Percentiles rank a stretch among this genome's conserved stretches.
phyloP scores from a whole-genome alignment of 37 sponge, comb jelly and placozoan genomes.

The Spongia lamella region DNA sequence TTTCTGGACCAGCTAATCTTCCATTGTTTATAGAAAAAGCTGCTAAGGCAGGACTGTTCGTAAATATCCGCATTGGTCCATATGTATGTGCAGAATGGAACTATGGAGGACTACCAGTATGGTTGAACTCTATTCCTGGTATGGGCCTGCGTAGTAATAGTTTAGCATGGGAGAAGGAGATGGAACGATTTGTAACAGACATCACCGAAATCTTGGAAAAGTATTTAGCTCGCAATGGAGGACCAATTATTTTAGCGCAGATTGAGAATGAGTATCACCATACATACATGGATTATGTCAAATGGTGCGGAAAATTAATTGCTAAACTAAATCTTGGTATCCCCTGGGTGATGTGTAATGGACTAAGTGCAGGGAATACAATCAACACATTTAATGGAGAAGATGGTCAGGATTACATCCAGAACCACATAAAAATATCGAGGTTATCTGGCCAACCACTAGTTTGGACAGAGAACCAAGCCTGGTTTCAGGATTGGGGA shows the following conservation, averaged over 20 bases:
- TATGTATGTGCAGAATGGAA: slow-evolving; percentile 46
- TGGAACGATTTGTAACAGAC: slow-evolving; percentile 34
- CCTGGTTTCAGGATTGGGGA: slow-evolving; percentile 51
- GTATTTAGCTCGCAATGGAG: slow-evolving; percentile 40
- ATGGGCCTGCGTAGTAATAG: slow-evolving; percentile 33
- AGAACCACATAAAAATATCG: slow-evolving; percentile 14
- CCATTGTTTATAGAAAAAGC: slow-evolving; percentile 41
- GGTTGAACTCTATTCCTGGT: slow-evolving; percentile 39
- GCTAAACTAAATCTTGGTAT: slow-evolving; percentile 21
- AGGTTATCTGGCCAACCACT: slow-evolving; percentile 55
- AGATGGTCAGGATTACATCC: slow-evolving; percentile 36
- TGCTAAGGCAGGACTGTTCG: slow-evolving; percentile 29
- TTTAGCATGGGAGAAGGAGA: slow-evolving; percentile 40
- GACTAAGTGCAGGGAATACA: slow-evolving; percentile 46
- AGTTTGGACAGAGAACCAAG: slow-evolving; percentile 60
- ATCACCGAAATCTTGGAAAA: slow-evolving; percentile 18
- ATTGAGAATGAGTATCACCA: slow-evolving; percentile 57
- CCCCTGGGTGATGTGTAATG: slow-evolving; percentile 69
- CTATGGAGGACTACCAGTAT: slow-evolving; percentile 54
- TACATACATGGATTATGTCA: slow-evolving; percentile 23
- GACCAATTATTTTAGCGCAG: slow-evolving; percentile 58
- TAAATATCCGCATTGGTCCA: slow-evolving; percentile 50
- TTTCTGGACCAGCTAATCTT: slow-evolving; percentile 24
- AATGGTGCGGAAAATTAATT: slow-evolving; percentile 55
- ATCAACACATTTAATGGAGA: slow-evolving; percentile 63